phyloP scores from a whole-genome alignment of 2,888 invertebrate genomes.

The Halictus quadricinctus region DNA sequence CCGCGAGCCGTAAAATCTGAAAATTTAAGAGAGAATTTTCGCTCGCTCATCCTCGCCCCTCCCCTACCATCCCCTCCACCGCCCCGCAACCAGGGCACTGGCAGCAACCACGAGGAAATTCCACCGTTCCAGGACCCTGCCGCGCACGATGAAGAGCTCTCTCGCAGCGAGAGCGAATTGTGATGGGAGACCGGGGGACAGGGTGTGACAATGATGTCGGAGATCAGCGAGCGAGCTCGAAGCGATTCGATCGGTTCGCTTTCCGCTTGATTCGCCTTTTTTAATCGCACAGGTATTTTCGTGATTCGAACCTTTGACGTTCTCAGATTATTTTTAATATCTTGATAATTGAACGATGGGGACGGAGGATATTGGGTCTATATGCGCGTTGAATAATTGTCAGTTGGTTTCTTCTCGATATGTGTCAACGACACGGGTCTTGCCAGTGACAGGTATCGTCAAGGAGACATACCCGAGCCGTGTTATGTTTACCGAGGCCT shows the following conservation, averaged over 20 bases:
- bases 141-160: neutral
- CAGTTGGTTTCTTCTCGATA: too few species aligned
- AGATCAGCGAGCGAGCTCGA: neutral
- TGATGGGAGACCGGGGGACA: neutral
- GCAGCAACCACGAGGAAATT: slow-evolving; percentile 17
- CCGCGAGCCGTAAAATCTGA: slow-evolving; percentile 72
- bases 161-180: neutral
- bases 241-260: neutral
- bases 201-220: slow-evolving; percentile 1
- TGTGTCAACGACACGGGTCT: too few species aligned
- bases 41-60: slow-evolving; percentile 1
- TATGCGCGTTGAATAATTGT: too few species aligned
- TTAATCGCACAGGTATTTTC: neutral
- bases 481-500: too few species aligned
- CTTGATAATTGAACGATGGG: too few species aligned
- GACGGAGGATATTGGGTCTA: too few species aligned
- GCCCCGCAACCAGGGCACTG: neutral
- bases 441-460: too few species aligned
- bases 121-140: neutral
- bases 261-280: neutral
- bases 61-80: too few species aligned
- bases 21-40: slow-evolving; percentile 70
- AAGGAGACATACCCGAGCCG: too few species aligned
- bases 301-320: neutral
- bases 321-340: too few species aligned